Conservation (phyloP, 2,888 invertebrate species). For the Drosophila kambysellisi region DNA sequence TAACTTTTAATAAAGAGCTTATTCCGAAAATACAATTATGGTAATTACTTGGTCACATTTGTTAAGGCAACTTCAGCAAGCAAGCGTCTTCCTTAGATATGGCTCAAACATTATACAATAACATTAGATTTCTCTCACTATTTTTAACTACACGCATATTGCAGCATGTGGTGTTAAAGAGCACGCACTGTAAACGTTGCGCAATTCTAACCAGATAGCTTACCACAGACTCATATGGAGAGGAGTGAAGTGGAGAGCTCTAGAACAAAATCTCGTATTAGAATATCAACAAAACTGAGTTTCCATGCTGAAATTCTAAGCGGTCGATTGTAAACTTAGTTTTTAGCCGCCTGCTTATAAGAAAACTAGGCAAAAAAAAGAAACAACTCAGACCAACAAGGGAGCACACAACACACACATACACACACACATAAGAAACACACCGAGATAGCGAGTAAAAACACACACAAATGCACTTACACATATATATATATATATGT, state of each 20-base stretch:
- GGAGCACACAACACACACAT: constrained; percentile 32
- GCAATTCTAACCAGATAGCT: constrained; percentile 30
- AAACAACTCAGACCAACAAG: constrained; percentile 44
- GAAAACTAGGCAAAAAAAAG: constrained; percentile 59
- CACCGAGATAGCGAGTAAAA: constrained; percentile 18
- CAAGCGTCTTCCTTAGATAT: not conserved
- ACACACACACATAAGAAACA: constrained; percentile 25
- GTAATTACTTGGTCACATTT: not conserved
- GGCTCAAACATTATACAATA: not conserved
- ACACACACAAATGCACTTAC: constrained; percentile 18
- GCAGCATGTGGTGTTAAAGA: not conserved
- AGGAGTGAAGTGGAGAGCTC: not conserved
- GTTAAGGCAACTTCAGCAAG: not conserved
- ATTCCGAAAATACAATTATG: not conserved
- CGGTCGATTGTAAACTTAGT: constrained; percentile 54
- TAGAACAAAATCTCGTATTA: constrained; percentile 38
- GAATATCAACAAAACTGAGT: constrained; percentile 47
- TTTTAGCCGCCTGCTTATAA: constrained; percentile 60
- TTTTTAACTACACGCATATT: not conserved
- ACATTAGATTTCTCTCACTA: not conserved
- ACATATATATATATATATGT: constrained; percentile 24
- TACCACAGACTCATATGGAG: constrained; percentile 29
- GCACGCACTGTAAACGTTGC: constrained; percentile 15
- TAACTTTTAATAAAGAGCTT: too few relatives aligned
- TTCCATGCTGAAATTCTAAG: constrained; percentile 36